These are phyloP conservation scores for Eunapius fragilis DNA, from an alignment of 37 sponge, comb jelly and placozoan genomes.

Conservation along the genomic window DNA sequence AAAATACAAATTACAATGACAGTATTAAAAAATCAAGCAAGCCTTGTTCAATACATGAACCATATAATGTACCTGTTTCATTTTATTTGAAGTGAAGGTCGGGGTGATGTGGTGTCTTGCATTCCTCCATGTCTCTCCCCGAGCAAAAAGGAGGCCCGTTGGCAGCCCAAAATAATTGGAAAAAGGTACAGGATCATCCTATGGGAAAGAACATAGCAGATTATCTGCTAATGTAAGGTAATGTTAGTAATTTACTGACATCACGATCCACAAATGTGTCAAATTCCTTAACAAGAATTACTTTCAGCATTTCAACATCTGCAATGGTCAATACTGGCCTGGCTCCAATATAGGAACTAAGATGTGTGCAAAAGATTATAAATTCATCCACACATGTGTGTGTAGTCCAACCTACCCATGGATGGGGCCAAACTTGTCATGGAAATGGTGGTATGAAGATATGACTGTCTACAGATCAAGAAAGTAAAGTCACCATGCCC, in stretches of 20 bases:
- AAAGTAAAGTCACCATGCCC: not conserved
- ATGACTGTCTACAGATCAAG: not conserved
- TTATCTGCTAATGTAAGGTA: not conserved
- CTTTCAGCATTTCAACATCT: constrained; percentile 65
- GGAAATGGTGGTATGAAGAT: not conserved
- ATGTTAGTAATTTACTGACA: not conserved
- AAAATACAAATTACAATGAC: too few species aligned
- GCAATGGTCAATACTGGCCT: constrained; percentile 21
- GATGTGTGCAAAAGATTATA: too few species aligned
- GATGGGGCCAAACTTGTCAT: not conserved
- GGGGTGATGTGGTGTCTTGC: constrained; percentile 61
- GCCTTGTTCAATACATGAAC: not conserved
- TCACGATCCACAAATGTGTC: constrained; percentile 44
- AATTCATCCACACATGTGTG: not conserved
- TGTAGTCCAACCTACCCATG: not conserved
- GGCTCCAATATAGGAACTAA: constrained; percentile 52
- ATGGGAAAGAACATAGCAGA: not conserved
- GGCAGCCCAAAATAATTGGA: not conserved
- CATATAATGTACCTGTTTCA: constrained; percentile 59
- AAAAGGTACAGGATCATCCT: constrained; percentile 23
- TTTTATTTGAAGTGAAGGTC: constrained; percentile 59
- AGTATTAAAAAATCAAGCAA: too few species aligned
- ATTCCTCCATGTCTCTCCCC: constrained; percentile 54
- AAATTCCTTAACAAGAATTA: constrained; percentile 57
- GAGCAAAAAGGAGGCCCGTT: constrained; percentile 39